Conservation (phyloP, 1,140 invertebrate species). For the Tetramorium parvispinum region DNA sequence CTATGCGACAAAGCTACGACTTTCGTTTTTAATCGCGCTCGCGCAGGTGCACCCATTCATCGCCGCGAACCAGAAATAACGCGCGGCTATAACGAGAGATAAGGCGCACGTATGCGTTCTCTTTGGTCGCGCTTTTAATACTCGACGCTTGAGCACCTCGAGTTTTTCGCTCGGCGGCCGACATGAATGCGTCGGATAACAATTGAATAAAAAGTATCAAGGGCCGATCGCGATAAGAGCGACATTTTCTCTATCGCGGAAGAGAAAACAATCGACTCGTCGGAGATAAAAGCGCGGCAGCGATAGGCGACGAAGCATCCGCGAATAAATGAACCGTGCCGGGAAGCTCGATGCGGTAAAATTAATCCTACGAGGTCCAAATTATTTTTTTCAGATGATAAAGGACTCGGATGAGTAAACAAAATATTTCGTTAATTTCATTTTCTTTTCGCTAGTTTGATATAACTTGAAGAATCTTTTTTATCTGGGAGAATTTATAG, state of each 20-base stretch:
- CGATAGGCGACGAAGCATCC: background rate
- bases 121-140: background rate
- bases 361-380: background rate
- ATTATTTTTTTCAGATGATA: background rate
- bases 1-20: background rate
- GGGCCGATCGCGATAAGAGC: background rate
- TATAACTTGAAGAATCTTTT: background rate
- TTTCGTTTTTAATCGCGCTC: slow-evolving; percentile 46
- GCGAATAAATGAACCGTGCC: background rate
- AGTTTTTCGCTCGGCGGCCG: background rate
- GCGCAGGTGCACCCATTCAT: slow-evolving; percentile 44
- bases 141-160: background rate
- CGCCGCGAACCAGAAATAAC: slow-evolving; percentile 5
- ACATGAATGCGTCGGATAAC: background rate
- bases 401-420: no score
- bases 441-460: no score
- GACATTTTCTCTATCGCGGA: background rate
- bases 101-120: background rate
- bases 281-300: background rate
- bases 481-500: background rate
- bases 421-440: background rate
- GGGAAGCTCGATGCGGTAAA: background rate
- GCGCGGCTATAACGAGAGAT: slow-evolving; percentile 16
- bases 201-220: background rate
- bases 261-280: background rate